These are phyloP conservation scores for Chloroclysta siterata DNA, from an alignment of 2,888 invertebrate genomes.

Conservation along the genomic window DNA sequence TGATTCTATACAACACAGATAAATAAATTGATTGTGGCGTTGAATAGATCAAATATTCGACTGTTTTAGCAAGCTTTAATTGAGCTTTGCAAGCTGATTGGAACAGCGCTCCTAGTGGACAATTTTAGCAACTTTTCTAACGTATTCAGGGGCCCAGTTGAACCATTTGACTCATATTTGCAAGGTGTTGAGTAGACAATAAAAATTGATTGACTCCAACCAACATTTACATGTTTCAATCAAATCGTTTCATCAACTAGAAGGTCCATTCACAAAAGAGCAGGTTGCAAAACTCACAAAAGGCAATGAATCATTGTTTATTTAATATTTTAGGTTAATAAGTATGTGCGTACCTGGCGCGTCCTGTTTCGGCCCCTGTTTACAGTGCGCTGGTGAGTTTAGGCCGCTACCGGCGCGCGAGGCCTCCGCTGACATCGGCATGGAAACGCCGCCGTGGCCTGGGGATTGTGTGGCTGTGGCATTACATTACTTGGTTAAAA, in stretches of 20 bases:
- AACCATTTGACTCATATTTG: no score
- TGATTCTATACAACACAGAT: not conserved
- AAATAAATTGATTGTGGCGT: not conserved
- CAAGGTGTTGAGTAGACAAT: no score
- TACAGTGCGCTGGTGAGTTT: slow-evolving; percentile 79
- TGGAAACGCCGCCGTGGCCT: slow-evolving; percentile 71
- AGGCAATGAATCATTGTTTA: not conserved
- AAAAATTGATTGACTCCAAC: not conserved
- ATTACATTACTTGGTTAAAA: slow-evolving; percentile 10
- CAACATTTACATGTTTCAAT: no score
- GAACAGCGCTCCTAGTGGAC: no score
- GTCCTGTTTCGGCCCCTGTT: slow-evolving; percentile 73
- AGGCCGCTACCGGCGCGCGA: slow-evolving; percentile 78
- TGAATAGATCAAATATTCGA: slow-evolving; percentile 1
- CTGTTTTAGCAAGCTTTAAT: not conserved
- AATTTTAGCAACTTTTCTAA: not conserved
- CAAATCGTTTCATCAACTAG: not conserved
- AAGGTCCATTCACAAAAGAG: not conserved
- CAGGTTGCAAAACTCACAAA: slow-evolving; percentile 1
- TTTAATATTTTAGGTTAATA: not conserved
- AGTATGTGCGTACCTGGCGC: slow-evolving; percentile 72
- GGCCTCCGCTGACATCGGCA: slow-evolving; percentile 82
- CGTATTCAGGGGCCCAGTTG: not conserved
- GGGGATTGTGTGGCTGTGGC: slow-evolving; percentile 72
- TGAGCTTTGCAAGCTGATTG: not conserved